Evolutionary conservation across 92 coral and sea anemone genomes (phyloP).

Genomic region (Epizoanthus illoricatus): DNA sequence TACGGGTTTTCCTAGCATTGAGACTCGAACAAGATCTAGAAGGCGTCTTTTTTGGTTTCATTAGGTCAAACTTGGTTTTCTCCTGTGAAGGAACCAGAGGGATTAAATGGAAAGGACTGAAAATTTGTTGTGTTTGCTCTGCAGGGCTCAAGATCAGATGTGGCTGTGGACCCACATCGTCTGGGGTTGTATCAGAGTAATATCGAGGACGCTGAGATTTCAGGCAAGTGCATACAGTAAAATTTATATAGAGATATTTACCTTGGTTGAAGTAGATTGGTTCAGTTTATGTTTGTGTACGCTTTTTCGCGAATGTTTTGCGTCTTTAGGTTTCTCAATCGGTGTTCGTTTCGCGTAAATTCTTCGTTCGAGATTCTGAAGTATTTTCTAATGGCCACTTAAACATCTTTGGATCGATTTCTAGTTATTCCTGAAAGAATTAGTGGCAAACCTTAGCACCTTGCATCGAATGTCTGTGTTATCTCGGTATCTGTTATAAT

Average conservation of each 20-base stretch:
- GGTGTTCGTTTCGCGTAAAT: background rate
- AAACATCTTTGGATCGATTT: background rate
- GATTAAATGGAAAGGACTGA: background rate
- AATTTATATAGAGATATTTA: background rate
- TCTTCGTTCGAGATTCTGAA: background rate
- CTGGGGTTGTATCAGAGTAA: conserved; percentile 61
- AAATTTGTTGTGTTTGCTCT: background rate
- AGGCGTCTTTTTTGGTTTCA: background rate
- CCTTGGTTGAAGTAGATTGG: background rate
- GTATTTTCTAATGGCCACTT: background rate
- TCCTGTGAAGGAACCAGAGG: background rate
- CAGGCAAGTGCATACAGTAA: conserved; percentile 51
- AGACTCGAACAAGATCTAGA: background rate
- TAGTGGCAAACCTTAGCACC: background rate
- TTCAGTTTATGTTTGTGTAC: background rate
- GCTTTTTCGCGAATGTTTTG: background rate
- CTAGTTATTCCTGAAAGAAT: background rate
- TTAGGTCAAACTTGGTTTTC: background rate
- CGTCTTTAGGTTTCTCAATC: background rate
- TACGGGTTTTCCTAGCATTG: background rate
- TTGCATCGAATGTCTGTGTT: background rate
- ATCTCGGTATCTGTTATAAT: background rate
- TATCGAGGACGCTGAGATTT: conserved; percentile 75
- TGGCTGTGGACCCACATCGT: conserved; percentile 69
- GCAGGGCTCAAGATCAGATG: conserved; percentile 63